Base-by-base conservation (phyloP, 2,797 vertebrate genomes). In the Thaleichthys pacificus region DNA sequence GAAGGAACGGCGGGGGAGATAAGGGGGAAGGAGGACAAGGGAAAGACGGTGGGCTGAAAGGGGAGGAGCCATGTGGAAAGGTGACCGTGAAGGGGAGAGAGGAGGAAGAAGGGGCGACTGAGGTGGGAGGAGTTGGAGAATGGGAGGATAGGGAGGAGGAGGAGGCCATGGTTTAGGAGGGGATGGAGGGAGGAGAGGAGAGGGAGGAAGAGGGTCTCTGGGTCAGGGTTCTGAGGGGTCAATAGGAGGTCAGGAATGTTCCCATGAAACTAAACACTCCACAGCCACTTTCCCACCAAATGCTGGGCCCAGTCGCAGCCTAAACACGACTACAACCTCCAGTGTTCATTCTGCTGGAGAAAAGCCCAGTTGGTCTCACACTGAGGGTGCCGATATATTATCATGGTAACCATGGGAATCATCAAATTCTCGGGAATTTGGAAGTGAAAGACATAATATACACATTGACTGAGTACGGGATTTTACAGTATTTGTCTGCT, bases 231-330 rank as follows among this genome's bases (percentile, higher is more conserved):
- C 61, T 69, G 62, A 66, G 30, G 77, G 86, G 87, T 91, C 84
- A 80, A 47, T 19, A 78, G 61, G 66, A 83, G 84, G 81, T 72
- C 85, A 89, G 82, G 85, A 92, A 91, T 92, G 81, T 92, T 91
- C 90, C 84, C 89, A 91, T 83, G 86, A 88, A 92, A 89, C 66
- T 2, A 30, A 83, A 82, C 79, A 85, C 87, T 35, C 75, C 14
- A 11, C 63, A 30, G 42, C 65, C 35, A 71, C 73, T 73, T 77
- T 69, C 77, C 76, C 78, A 79, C 56, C 78, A 68, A 62, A 62
- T 19, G 32, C 70, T 24, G 28, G 24, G 19, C 21, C 35, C 17
- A 15, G 6, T 30, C 64, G 65, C 61, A 14, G 47, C 49, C 42
- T 47, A 47, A 47, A 22, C 42, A 7, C 68, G 49, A 61, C 26